phyloP scores from a whole-genome alignment of 2,113 vertebrate genomes.

The Phaethornis superciliosus region DNA sequence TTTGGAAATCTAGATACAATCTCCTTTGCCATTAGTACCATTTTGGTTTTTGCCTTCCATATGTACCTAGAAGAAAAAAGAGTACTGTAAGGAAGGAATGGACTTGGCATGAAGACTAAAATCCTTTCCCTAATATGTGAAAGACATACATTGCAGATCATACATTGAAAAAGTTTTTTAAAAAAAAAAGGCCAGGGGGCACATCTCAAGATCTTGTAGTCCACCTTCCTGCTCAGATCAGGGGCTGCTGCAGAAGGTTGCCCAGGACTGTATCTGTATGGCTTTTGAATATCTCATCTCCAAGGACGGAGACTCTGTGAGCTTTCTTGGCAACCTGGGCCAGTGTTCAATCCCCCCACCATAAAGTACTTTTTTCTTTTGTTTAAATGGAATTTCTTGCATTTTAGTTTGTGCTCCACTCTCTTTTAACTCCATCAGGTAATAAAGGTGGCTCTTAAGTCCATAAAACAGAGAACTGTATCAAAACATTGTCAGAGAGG shows the following conservation, averaged over 20 bases:
- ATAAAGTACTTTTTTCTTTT: not conserved
- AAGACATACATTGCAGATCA: not conserved
- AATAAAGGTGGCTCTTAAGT: not conserved
- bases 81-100: not conserved
- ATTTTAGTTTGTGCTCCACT: not conserved
- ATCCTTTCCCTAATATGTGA: not conserved
- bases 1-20: not conserved
- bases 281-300: not conserved
- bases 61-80: not conserved
- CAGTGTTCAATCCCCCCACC: not conserved
- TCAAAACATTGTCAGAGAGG: not conserved
- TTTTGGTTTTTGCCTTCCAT: not conserved
- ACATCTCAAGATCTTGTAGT: not conserved
- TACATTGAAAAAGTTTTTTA: not conserved
- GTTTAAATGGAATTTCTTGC: not conserved
- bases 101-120: constrained; percentile 4
- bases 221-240: not conserved
- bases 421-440: not conserved
- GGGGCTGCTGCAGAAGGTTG: not conserved
- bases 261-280: rapidly evolving
- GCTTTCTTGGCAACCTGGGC: not conserved
- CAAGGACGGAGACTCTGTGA: not conserved
- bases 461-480: not conserved
- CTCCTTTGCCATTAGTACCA: not conserved
- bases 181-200: not conserved